Conservation (phyloP, 2,888 invertebrate genomes). For the Cheilosia scutellata region DNA sequence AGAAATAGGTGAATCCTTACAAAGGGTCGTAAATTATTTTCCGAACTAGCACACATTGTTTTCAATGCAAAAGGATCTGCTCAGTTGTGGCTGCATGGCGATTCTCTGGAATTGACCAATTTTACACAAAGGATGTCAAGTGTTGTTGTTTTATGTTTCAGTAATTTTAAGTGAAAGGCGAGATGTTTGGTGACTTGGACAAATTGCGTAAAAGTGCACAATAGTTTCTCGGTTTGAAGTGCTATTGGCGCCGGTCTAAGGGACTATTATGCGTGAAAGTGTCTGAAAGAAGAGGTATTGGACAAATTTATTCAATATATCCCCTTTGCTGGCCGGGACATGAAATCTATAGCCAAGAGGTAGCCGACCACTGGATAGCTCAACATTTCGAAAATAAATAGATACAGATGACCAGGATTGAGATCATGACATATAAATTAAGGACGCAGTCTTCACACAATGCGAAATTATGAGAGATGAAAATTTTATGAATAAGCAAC, state of each 20-base stretch:
- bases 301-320: background rate
- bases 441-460: too few species aligned
- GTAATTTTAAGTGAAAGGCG: slow-evolving; percentile 47
- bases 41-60: background rate
- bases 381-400: too few species aligned
- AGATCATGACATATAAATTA: too few species aligned
- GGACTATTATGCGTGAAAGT: background rate
- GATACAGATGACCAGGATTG: too few species aligned
- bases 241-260: slow-evolving; percentile 53
- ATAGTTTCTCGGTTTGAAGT: slow-evolving; percentile 18
- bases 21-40: slow-evolving; percentile 11
- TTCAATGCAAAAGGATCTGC: background rate
- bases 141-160: background rate
- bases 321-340: background rate
- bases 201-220: slow-evolving; percentile 54
- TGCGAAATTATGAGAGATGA: too few species aligned
- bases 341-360: too few species aligned
- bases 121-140: slow-evolving; percentile 20
- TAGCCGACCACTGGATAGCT: too few species aligned
- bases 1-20: slow-evolving; percentile 1
- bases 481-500: too few species aligned
- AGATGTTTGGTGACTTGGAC: slow-evolving; percentile 58
- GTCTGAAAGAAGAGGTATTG: background rate
- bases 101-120: slow-evolving; percentile 32
- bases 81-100: slow-evolving; percentile 4